Evolutionary conservation across 2,797 vertebrate species (phyloP), one percentile per base, ranked within the genome.

Genomic region (Benthosema pterotum): DNA sequence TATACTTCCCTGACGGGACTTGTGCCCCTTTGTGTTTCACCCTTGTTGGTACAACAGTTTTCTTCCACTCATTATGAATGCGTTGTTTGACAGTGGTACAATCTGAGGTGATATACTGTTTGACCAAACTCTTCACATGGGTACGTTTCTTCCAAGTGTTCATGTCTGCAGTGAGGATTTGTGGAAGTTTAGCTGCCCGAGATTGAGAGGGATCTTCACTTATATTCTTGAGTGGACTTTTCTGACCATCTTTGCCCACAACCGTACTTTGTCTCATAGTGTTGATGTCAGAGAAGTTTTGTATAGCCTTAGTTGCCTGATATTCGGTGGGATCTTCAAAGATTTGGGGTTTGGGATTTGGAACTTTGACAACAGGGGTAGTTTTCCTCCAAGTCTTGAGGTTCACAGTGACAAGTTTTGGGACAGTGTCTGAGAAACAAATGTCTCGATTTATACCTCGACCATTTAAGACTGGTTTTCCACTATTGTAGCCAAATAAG

Each of bases 401-500:
- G 9, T 38, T 9, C 32, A 38, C 32, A 38, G 32, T 38, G 32
- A 38, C 11, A 9, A 38, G 2, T 38, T 9, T 8, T 38, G 32
- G 32, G 32, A 8, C 15, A 15, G 3, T 7, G 1, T 47, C 2
- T 65, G 42, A 22, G 4, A 46, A 18, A 57, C 17, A 12, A 48
- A 55, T 46, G 13, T 2, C n/a, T 63, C 3, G 0, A 17, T 8
- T 43, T 12, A 19, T 71, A 52, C 19, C 45, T 15, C 14, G 0
- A 2, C 3, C 5, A 9, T 0, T 3, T 42, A 8, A 3, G 0
- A 5, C 0, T 0, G 2, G 28, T 53, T 3, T 32, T 4, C 49
- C 49, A 16, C 42, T 3, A 2, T 2, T 15, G 13, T 83, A 85
- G 5, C 91, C 89, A 66, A 72, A 92, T 38, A 89, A 67, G 1